These are phyloP conservation scores for Perodicticus potto DNA, from an alignment of 2,797 vertebrate species.

Conservation along the genomic window DNA sequence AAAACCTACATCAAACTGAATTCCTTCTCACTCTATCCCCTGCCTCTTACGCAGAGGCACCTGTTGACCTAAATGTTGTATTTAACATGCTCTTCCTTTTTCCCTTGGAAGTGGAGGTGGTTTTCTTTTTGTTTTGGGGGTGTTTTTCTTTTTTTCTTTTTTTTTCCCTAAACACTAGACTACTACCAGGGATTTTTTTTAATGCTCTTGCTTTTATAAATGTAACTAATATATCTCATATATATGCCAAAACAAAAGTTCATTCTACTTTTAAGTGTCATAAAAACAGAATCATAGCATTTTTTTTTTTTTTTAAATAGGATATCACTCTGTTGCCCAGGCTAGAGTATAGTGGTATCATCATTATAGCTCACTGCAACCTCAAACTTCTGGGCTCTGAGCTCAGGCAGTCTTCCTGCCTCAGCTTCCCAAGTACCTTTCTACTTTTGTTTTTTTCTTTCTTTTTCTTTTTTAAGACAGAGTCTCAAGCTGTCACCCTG, in stretches of 20 bases:
- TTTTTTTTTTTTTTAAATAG: neutral
- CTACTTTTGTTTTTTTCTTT: neutral
- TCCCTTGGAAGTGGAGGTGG: no score
- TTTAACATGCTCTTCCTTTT: neutral
- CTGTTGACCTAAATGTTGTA: neutral
- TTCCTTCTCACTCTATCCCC: neutral
- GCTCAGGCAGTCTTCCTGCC: neutral
- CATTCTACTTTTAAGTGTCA: neutral
- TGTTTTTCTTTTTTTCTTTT: no score
- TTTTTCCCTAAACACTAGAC: neutral
- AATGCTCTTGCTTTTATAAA: neutral
- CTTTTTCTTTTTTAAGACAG: no score
- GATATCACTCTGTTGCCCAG: neutral
- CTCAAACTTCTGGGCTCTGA: neutral
- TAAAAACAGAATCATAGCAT: neutral
- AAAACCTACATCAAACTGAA: neutral
- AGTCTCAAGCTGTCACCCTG: no score
- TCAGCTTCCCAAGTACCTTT: neutral
- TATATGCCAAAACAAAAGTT: neutral
- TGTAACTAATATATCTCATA: neutral
- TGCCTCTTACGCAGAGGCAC: neutral
- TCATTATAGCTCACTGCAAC: neutral
- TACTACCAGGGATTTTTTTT: neutral
- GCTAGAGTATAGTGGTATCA: neutral
- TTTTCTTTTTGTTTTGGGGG: neutral